phyloP scores from a whole-genome alignment of 2,113 vertebrate genomes.

The Pelusios castaneus region DNA sequence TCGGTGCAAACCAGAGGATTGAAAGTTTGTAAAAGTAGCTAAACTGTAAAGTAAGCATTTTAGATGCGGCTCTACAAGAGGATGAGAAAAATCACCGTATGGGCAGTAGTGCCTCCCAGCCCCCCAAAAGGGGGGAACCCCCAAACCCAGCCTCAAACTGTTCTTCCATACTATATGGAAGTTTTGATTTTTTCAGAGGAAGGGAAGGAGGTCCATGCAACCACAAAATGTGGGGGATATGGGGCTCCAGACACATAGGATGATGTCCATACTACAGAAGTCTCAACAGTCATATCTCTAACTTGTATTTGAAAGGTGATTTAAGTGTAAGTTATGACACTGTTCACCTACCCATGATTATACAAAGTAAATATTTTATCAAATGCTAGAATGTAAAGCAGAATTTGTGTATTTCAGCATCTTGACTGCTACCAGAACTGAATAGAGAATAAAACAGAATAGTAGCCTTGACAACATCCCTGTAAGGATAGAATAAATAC shows the following conservation, averaged over 20 bases:
- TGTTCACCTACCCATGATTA: not conserved
- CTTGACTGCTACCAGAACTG: not conserved
- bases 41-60: not conserved
- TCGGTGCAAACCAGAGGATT: not conserved
- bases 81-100: not conserved
- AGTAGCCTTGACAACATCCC: not conserved
- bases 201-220: not conserved
- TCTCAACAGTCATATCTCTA: not conserved
- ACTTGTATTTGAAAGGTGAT: not conserved
- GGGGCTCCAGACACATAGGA: not conserved
- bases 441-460: no score
- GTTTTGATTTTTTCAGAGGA: not conserved
- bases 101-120: no score
- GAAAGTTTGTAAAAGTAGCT: not conserved
- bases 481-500: not conserved
- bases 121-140: no score
- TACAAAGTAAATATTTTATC: not conserved
- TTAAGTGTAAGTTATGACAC: not conserved
- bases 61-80: not conserved
- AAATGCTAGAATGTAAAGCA: no score
- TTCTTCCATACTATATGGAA: not conserved
- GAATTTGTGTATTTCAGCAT: no score
- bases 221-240: not conserved
- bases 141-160: not conserved
- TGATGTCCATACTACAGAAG: not conserved